Evolutionary conservation across 2,888 invertebrate species (phyloP), one percentile per base, ranked within the genome.

Genomic region (Colletes collaris): DNA sequence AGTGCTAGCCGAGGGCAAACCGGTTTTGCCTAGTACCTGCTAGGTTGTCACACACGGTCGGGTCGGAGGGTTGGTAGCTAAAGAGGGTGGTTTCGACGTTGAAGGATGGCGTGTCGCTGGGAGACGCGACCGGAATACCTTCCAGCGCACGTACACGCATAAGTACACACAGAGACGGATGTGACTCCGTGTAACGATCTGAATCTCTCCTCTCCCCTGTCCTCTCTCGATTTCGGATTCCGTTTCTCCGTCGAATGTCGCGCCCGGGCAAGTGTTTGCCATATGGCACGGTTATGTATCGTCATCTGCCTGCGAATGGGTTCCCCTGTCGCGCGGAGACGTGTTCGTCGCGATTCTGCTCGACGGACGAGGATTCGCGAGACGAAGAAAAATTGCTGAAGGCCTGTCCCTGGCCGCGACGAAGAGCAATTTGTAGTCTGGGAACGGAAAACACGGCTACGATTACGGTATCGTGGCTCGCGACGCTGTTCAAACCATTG

Each of bases 101-200:
- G 87, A 88, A 79, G 83, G 86, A 87, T 86, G 83, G 82, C 81
- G 85, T 81, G 85, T 82, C 82, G 84, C 76, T 81, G 72, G 71
- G 83, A 86, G 83, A 86, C 84, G 84, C 82, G 85, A 52, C 56
- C 60, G 81, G 84, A 88, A 86, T 88, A 83, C 74, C 79, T 73
- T 37, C 27, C 66, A 63, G 69, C 71, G 52, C 75, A 79, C 64
- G 70, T 79, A 79, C 79, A 71, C 63, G 59, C 58, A 46, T 73
- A 67, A 78, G 71, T 76, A 65, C 73, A 71, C 74, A 65, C 65
- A 56, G 69, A 79, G 73, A 82, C 75, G 79, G 60, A 79, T 79
- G 76, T 68, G 63, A 79, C 82, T 76, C 63, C 68, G 50, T 79
- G 62, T 69, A 86, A 79, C 79, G 70, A 63, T 59, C 49, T 52